Conservation (phyloP, 1,140 invertebrate genomes). For the Cataglyphis hispanica region DNA sequence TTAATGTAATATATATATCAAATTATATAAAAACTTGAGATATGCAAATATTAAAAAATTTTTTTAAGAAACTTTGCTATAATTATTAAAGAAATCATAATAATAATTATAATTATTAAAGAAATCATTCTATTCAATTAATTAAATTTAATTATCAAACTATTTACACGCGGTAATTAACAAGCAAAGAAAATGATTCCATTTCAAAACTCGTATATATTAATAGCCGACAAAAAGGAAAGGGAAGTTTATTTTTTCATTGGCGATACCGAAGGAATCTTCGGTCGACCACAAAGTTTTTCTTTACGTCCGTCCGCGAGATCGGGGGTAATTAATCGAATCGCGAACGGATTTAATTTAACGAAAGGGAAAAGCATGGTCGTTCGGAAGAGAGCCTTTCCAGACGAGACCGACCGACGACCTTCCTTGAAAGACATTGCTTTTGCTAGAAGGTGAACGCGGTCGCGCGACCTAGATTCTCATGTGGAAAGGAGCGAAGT, state of each 20-base stretch:
- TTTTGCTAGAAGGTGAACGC: conserved; percentile 81
- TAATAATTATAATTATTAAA: background rate
- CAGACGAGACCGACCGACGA: conserved; percentile 74
- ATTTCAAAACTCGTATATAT: background rate
- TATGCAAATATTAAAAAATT: background rate
- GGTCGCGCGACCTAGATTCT: conserved; percentile 84
- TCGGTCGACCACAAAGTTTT: background rate
- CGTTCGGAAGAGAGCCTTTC: conserved; percentile 69
- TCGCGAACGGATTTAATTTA: conserved; percentile 9
- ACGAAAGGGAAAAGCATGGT: conserved; percentile 71
- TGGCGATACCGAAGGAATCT: background rate
- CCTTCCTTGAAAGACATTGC: conserved; percentile 83
- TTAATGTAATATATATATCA: too few species aligned
- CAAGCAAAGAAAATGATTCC: background rate
- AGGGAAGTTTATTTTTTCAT: background rate
- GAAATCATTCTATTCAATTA: background rate
- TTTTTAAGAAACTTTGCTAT: background rate
- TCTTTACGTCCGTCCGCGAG: conserved; percentile 12
- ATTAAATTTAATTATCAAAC: background rate
- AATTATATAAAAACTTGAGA: background rate
- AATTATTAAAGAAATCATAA: background rate
- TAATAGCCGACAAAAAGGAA: background rate
- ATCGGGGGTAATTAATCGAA: conserved; percentile 1
- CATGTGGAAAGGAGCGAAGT: conserved; percentile 60
- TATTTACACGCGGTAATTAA: background rate